phyloP scores from a whole-genome alignment of 2,797 vertebrate species.

The Myotis vivesi region DNA sequence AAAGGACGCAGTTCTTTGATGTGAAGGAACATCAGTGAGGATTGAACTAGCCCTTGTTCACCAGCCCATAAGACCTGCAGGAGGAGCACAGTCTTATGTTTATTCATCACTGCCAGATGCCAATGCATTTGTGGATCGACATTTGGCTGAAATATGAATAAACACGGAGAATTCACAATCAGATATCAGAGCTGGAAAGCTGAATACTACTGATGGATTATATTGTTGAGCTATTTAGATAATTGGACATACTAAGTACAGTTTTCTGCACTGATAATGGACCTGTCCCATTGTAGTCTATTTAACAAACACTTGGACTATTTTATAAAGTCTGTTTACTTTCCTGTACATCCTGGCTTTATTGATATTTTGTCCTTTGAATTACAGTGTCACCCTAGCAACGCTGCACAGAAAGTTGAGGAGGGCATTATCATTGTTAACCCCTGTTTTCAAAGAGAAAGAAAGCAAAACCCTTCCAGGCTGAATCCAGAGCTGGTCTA shows the following conservation, averaged over 20 bases:
- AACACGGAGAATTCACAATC: conserved; percentile 78
- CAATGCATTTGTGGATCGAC: conserved; percentile 78
- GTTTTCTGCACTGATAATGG: conserved; percentile 83
- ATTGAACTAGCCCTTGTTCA: conserved; percentile 30
- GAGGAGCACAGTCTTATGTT: conserved; percentile 56
- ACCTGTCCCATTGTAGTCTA: conserved; percentile 82
- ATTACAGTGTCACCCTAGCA: conserved; percentile 78
- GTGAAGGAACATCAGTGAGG: not conserved
- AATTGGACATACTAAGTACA: conserved; percentile 84
- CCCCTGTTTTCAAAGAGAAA: conserved; percentile 53
- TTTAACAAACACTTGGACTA: conserved; percentile 83
- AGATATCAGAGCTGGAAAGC: conserved; percentile 75
- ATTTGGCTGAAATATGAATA: conserved; percentile 77
- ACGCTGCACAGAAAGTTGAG: conserved; percentile 74
- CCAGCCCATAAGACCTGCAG: conserved; percentile 15
- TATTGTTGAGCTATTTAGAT: conserved; percentile 83
- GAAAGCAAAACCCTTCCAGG: conserved; percentile 20
- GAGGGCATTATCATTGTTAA: conserved; percentile 70
- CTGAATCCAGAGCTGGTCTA: not conserved
- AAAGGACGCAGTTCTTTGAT: not conserved
- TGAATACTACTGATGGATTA: conserved; percentile 82
- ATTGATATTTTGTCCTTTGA: conserved; percentile 84
- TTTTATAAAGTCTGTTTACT: conserved; percentile 84
- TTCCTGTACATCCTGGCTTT: conserved; percentile 79
- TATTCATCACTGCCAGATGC: conserved; percentile 75